A percentile compares a stretch with the other conserved stretches of the same genome.
Conservation (phyloP, 1,140 invertebrate species). For the Drosophila biarmipes region DNA sequence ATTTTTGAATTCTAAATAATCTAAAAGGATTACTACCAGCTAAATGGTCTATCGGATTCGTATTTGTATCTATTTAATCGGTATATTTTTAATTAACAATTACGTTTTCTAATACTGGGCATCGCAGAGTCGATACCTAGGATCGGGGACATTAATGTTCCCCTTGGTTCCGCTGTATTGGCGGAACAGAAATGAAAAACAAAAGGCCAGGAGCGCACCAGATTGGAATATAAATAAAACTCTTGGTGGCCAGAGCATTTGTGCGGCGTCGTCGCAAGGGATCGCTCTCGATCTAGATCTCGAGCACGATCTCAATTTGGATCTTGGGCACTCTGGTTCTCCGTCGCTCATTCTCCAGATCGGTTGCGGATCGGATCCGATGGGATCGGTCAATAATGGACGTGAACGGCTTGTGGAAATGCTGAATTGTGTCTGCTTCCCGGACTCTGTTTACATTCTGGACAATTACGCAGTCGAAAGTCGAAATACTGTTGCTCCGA, state of each 20-base stretch:
- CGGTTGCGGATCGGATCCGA: slow-evolving; percentile 2
- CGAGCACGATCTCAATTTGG: background rate
- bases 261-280: slow-evolving; percentile 52
- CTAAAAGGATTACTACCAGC: too few relatives aligned
- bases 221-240: slow-evolving; percentile 57
- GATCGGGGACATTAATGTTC: background rate
- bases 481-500: slow-evolving; percentile 23
- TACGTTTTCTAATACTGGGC: background rate
- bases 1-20: background rate
- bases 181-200: slow-evolving; percentile 14
- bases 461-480: slow-evolving; percentile 74
- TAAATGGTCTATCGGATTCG: too few relatives aligned
- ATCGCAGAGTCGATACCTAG: background rate
- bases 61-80: background rate
- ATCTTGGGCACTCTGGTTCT: slow-evolving; percentile 1
- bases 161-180: slow-evolving; percentile 10
- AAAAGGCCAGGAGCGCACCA: slow-evolving; percentile 9
- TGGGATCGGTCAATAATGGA: slow-evolving; percentile 27
- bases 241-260: slow-evolving; percentile 48
- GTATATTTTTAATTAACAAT: background rate
- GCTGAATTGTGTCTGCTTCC: slow-evolving; percentile 26
- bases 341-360: slow-evolving; percentile 6
- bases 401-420: slow-evolving; percentile 30
- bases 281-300: slow-evolving; percentile 20
- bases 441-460: slow-evolving; percentile 68